Percentiles rank a stretch among this genome's conserved stretches.
These are phyloP conservation scores for Scaptomyza pallida DNA, from an alignment of 1,140 invertebrate genomes.

Conservation along the genomic window DNA sequence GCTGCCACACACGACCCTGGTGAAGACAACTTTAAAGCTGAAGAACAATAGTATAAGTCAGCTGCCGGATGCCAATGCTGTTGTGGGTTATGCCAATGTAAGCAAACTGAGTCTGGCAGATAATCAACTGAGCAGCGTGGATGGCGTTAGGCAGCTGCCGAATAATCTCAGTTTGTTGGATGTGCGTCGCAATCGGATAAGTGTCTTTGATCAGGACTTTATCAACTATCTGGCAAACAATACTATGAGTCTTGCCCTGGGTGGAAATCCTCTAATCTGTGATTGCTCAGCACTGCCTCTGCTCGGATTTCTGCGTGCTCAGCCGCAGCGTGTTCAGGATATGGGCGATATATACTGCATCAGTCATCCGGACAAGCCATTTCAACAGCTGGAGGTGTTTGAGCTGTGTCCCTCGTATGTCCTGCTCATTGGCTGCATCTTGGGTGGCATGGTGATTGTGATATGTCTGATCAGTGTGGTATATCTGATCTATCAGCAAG, in stretches of 20 bases:
- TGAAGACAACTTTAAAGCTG: conserved; percentile 84
- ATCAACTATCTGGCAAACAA: conserved; percentile 77
- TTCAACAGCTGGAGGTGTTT: conserved; percentile 83
- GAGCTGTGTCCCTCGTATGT: conserved; percentile 85
- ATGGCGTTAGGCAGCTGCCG: conserved; percentile 62
- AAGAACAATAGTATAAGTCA: conserved; percentile 84
- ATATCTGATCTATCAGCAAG: conserved; percentile 87
- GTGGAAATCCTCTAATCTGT: conserved; percentile 87
- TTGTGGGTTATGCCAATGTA: conserved; percentile 83
- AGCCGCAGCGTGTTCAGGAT: conserved; percentile 80
- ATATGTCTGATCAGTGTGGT: conserved; percentile 85
- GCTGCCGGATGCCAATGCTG: conserved; percentile 74
- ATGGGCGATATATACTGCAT: conserved; percentile 84
- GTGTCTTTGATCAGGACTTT: conserved; percentile 73
- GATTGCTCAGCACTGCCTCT: conserved; percentile 86
- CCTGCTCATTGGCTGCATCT: conserved; percentile 78
- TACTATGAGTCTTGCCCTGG: conserved; percentile 84
- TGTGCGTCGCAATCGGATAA: conserved; percentile 85
- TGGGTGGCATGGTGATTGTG: conserved; percentile 84
- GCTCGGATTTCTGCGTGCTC: conserved; percentile 85
- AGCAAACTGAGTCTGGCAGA: conserved; percentile 84
- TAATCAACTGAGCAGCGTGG: conserved; percentile 85
- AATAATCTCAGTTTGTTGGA: conserved; percentile 83
- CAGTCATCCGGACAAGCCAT: conserved; percentile 55
- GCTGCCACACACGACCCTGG: conserved; percentile 58